Conservation (phyloP, 2,888 invertebrate genomes). For the Leptinotarsa haldemani region DNA sequence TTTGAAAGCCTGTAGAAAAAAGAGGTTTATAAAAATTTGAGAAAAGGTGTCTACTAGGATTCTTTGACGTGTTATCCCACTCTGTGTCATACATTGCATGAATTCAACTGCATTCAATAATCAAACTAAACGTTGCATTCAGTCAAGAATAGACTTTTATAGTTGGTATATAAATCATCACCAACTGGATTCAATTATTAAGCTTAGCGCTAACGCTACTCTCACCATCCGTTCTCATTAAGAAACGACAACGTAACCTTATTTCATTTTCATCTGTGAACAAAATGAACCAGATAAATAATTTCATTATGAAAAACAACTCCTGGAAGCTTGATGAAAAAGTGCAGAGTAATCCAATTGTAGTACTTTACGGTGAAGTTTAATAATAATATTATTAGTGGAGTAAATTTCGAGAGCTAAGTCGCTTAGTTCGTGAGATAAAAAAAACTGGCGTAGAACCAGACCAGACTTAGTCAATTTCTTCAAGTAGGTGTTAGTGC, state of each 20-base stretch:
- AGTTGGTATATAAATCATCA: background rate
- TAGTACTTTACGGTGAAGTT: background rate
- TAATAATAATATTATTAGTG: too few species aligned
- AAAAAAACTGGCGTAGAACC: too few species aligned
- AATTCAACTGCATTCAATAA: background rate
- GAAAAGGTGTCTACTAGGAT: too few species aligned
- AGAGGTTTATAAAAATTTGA: too few species aligned
- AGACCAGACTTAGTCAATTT: too few species aligned
- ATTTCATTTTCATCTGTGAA: background rate
- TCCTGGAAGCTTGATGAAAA: background rate
- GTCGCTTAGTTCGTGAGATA: too few species aligned
- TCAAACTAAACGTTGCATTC: background rate
- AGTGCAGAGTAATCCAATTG: background rate
- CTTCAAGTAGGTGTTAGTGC: too few species aligned
- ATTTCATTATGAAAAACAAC: background rate
- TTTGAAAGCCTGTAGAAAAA: too few species aligned
- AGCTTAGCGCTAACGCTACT: background rate
- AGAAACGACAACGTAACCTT: background rate
- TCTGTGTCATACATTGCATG: background rate
- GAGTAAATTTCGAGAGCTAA: too few species aligned
- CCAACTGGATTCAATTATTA: background rate
- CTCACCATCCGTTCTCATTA: conserved; percentile 8
- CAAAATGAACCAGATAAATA: background rate
- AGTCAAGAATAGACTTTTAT: background rate
- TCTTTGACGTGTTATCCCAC: background rate